A percentile compares a stretch with the other conserved stretches of the same genome.
Evolutionary conservation across 2,113 vertebrate species (phyloP).

Genomic region (Podocnemis expansa): DNA sequence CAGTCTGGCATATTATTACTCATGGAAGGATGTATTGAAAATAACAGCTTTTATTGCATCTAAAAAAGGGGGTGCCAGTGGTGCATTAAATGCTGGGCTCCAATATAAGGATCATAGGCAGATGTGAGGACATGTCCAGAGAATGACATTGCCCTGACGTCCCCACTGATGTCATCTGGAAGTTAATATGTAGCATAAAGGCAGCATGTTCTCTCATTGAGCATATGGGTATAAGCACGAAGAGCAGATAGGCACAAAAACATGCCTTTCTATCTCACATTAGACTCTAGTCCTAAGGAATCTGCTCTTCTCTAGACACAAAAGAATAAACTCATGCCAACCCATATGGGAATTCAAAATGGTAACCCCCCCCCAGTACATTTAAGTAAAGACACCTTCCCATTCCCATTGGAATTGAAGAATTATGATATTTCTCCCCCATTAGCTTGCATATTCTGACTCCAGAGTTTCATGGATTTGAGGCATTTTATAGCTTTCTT

Average conservation of each 20-base stretch:
- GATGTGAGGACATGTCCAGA: background rate
- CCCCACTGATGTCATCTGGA: background rate
- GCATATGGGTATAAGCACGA: background rate
- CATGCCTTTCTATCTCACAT: background rate
- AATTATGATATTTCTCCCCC: background rate
- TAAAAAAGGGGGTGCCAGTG: background rate
- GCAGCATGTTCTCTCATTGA: background rate
- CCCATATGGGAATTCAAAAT: background rate
- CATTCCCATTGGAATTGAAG: background rate
- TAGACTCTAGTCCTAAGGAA: background rate
- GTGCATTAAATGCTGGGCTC: background rate
- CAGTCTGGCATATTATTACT: background rate
- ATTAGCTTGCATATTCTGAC: background rate
- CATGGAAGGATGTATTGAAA: background rate
- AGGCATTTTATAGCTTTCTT: background rate
- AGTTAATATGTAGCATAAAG: background rate
- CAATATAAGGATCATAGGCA: background rate
- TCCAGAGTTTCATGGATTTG: background rate
- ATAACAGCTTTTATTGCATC: background rate
- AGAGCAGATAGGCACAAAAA: background rate
- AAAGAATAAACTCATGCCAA: background rate
- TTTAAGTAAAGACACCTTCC: background rate
- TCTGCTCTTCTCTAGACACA: background rate
- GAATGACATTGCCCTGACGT: background rate
- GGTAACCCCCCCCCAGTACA: background rate